Evolutionary conservation across 2,113 vertebrate genomes (phyloP).

Genomic region (Poicephalus gulielmi): DNA sequence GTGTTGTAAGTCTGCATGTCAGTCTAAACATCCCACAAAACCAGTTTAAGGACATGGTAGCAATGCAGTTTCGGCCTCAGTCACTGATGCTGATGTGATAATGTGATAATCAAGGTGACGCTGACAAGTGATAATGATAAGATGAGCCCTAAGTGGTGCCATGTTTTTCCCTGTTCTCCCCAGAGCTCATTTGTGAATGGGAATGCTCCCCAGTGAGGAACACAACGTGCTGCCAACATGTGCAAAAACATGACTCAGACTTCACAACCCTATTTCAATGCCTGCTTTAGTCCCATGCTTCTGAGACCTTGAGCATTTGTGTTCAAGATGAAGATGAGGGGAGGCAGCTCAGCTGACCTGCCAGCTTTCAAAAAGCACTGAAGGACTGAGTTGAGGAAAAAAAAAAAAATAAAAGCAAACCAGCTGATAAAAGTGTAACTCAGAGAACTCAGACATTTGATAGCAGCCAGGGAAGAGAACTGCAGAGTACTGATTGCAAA

Average conservation of each 20-base stretch:
- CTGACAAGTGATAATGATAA: background rate
- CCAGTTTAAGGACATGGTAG: background rate
- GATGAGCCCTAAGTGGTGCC: background rate
- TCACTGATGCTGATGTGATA: background rate
- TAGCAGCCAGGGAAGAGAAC: background rate
- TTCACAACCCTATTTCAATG: background rate
- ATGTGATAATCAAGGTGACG: background rate
- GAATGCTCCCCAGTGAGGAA: rapidly evolving
- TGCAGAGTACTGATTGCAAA: background rate
- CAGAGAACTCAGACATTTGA: background rate
- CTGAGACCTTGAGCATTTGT: background rate
- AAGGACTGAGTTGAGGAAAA: background rate
- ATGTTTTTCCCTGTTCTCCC: background rate
- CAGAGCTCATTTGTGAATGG: background rate
- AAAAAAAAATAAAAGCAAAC: background rate
- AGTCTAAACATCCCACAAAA: background rate
- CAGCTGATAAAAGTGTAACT: background rate
- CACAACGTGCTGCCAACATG: rapidly evolving
- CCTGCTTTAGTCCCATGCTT: background rate
- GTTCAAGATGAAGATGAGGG: background rate
- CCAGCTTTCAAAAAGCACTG: background rate
- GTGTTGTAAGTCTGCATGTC: background rate
- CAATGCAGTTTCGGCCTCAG: background rate
- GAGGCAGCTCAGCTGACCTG: background rate
- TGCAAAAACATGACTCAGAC: background rate